Evolutionary conservation across 2,888 invertebrate species (phyloP).

Genomic region (Drosophila falleni): DNA sequence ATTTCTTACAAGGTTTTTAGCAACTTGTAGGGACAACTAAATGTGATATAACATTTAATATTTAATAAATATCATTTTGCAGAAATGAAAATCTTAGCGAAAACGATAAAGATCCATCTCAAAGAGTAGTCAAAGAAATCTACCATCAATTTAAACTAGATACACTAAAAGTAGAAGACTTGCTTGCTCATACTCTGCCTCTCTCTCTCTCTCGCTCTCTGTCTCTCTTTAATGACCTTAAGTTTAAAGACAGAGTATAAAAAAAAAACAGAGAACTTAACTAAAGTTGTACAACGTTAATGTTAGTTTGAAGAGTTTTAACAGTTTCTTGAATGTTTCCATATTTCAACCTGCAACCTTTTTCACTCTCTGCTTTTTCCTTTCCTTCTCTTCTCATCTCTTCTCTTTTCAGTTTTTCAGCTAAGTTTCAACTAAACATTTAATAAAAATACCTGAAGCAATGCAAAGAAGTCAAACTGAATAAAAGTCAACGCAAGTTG

Average conservation of each 20-base stretch:
- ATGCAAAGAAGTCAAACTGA: conserved; percentile 5
- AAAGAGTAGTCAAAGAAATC: background rate
- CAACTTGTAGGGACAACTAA: no score
- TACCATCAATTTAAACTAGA: background rate
- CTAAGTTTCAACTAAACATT: background rate
- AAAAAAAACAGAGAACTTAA: background rate
- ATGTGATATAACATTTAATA: no score
- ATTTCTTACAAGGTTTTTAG: no score
- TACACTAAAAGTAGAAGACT: no score
- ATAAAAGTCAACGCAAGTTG: conserved; percentile 14
- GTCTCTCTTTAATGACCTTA: background rate
- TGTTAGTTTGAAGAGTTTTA: background rate
- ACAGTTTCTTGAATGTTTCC: conserved; percentile 4
- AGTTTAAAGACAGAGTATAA: background rate
- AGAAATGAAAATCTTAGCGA: no score
- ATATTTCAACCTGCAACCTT: background rate
- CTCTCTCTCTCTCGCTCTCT: no score
- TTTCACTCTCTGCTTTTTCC: background rate
- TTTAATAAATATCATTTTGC: no score
- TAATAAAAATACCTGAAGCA: conserved; percentile 24
- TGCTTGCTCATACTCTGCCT: no score
- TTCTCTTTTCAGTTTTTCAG: background rate
- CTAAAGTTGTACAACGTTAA: background rate
- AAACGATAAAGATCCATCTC: background rate
- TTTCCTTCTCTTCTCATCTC: background rate